Percentiles rank a stretch among this genome's conserved stretches.
Conservation (phyloP, 1,140 invertebrate species). For the Pomacea maculata region DNA sequence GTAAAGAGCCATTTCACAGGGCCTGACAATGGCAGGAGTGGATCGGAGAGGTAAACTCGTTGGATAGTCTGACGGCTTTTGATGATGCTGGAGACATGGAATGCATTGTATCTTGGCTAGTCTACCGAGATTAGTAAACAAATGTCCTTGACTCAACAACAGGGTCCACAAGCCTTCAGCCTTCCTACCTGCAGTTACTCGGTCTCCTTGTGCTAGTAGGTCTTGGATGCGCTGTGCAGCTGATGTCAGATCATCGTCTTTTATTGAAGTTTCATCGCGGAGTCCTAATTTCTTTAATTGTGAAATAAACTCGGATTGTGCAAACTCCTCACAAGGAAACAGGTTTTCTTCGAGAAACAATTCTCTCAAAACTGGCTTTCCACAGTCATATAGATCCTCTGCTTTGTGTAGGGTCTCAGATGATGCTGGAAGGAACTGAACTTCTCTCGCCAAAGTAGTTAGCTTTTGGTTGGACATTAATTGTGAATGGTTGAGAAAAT, state of each 20-base stretch:
- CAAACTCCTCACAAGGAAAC: conserved; percentile 27
- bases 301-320: conserved; percentile 1
- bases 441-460: background rate
- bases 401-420: background rate
- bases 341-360: conserved; percentile 26
- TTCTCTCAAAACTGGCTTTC: conserved; percentile 3
- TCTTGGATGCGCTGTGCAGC: conserved; percentile 16
- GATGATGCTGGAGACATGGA: conserved; percentile 11
- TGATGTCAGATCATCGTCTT: conserved; percentile 15
- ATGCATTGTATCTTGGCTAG: conserved; percentile 9
- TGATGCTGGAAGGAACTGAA: conserved; percentile 16
- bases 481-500: background rate
- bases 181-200: background rate
- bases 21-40: conserved; percentile 1
- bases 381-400: conserved; percentile 26
- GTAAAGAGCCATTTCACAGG: conserved; percentile 1
- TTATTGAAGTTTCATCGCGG: conserved; percentile 9
- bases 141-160: background rate
- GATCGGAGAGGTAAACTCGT: conserved; percentile 1
- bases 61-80: conserved; percentile 13
- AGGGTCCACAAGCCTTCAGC: conserved; percentile 1
- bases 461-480: background rate
- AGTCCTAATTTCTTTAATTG: conserved; percentile 21
- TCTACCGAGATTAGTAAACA: background rate
- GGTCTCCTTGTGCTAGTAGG: background rate